Conservation (phyloP, 2,888 invertebrate genomes). For the Andrena camellia region DNA sequence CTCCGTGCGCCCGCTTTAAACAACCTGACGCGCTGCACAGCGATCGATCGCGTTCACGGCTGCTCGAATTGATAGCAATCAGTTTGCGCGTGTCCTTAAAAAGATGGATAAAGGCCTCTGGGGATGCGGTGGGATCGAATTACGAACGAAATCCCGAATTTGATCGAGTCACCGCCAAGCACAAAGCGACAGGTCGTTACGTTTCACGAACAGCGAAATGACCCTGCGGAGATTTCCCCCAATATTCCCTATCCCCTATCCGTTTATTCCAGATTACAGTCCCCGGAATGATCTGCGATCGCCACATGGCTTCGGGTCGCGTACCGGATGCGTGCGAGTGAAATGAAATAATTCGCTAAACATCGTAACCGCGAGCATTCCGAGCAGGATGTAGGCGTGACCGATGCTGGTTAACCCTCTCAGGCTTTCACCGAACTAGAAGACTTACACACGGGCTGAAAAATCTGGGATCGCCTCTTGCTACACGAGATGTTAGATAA, state of each 20-base stretch:
- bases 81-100: background rate
- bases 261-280: background rate
- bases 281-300: constrained; percentile 8
- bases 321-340: constrained; percentile 17
- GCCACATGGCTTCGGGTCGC: background rate
- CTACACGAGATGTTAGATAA: constrained; percentile 2
- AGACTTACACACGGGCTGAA: constrained; percentile 34
- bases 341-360: constrained; percentile 55
- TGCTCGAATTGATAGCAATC: background rate
- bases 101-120: background rate
- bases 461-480: background rate
- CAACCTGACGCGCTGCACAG: background rate
- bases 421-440: constrained; percentile 58
- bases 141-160: background rate
- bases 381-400: constrained; percentile 62
- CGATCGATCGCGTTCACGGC: constrained; percentile 14
- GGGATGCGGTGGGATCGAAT: background rate
- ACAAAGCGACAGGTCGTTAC: background rate
- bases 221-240: background rate
- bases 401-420: constrained; percentile 42
- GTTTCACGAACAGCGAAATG: constrained; percentile 3
- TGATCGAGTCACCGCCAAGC: background rate
- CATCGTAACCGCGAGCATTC: constrained; percentile 54
- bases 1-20: background rate
- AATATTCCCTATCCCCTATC: background rate